Evolutionary conservation across 2,113 vertebrate species (phyloP), one percentile per base, ranked within the genome.

Genomic region (Pagrus major): DNA sequence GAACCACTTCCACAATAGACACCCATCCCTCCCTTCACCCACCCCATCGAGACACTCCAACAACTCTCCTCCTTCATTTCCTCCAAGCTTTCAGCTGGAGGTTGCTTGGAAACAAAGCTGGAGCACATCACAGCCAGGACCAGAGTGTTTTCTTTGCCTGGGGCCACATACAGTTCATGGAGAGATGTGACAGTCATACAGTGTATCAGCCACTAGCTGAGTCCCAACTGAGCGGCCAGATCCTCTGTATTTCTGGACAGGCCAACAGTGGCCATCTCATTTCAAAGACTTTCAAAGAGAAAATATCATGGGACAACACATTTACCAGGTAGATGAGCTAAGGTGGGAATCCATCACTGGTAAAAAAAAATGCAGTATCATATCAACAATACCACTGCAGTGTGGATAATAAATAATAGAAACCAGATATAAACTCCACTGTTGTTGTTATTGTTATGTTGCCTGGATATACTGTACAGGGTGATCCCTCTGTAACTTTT

Each of bases 21-120:
- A 35, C 47, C 46, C 61, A 42, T 58, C 76, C 70, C 16, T 74
- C 46, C 52, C 35, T 37, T 65, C 65, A 54, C 44, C 74, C 76
- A 64, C 42, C 55, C 52, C 41, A 59, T 71, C 63, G 39, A 61
- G 35, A 68, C 49, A 16, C 65, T 56, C n/a, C 49, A 54, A 71
- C 63, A 29, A 15, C 69, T 80, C 46, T 76, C 52, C 81, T 49
- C 18, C 35, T 58, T 79, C 37, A 71, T 86, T 68, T 76, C 47
- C 73, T 75, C 67, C 58, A 27, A 80, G 74, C 80, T 71, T 71
- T 71, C 29, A 89, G 71, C 49, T 76, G 59, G 44, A 77, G 85
- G 90, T 91, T 91, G 86, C 90, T 89, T 85, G 76, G 85, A 82
- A 89, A 89, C 88, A 87, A 76, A 84, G 66, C 83, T 66, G 5